phyloP scores from a whole-genome alignment of 2,888 invertebrate genomes.

The Latheticus oryzae region DNA sequence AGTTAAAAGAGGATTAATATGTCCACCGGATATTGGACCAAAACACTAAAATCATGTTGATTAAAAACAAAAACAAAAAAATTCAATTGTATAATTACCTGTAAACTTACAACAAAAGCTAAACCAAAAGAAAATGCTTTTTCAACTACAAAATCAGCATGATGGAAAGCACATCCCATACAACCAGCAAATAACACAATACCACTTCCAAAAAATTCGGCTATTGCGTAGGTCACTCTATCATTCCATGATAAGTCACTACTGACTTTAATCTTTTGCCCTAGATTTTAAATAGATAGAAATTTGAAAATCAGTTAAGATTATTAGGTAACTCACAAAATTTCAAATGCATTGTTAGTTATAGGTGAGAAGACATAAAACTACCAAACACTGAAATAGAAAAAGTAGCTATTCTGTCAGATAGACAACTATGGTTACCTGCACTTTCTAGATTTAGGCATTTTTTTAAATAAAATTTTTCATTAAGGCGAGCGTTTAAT shows the following conservation, averaged over 20 bases:
- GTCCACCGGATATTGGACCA: slow-evolving; percentile 82
- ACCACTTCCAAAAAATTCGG: slow-evolving; percentile 16
- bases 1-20: slow-evolving; percentile 82
- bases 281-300: slow-evolving; percentile 4
- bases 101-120: slow-evolving; percentile 25
- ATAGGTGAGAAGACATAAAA: neutral
- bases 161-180: slow-evolving; percentile 15
- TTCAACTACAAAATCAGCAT: neutral
- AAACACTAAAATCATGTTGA: slow-evolving; percentile 68
- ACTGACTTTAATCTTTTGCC: slow-evolving; percentile 2
- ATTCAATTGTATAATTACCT: slow-evolving; percentile 9
- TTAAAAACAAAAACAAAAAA: neutral
- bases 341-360: neutral
- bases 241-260: neutral
- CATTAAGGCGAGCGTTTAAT: no score
- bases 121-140: slow-evolving; percentile 5
- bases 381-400: no score
- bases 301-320: neutral
- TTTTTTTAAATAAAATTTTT: neutral
- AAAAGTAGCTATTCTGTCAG: no score
- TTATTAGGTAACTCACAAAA: slow-evolving; percentile 1
- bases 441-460: no score
- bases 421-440: no score
- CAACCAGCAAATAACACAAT: slow-evolving; percentile 13
- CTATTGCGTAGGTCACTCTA: neutral